Percentiles rank a stretch among this genome's conserved stretches.
phyloP scores from a whole-genome alignment of 2,113 vertebrate genomes.

The Neolamprologus fasciatus region DNA sequence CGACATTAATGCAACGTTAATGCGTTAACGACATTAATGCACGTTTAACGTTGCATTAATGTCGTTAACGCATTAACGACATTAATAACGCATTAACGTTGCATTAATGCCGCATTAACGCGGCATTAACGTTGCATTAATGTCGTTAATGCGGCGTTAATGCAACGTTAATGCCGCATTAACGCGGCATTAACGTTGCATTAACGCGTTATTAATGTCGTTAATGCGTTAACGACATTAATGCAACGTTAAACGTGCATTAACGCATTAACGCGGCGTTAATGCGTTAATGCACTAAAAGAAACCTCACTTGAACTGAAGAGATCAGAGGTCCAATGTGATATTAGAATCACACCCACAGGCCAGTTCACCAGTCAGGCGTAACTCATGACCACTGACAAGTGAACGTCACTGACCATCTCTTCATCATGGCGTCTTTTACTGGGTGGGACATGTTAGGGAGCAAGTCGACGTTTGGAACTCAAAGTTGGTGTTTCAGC shows the following conservation, averaged over 20 bases:
- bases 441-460: background rate
- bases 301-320: background rate
- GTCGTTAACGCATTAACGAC: too few species aligned
- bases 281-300: background rate
- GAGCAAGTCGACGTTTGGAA: background rate
- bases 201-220: too few species aligned
- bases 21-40: accelerated
- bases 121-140: accelerated
- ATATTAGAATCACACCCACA: background rate
- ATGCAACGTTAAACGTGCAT: too few species aligned
- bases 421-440: background rate
- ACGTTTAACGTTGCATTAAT: too few species aligned
- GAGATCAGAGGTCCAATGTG: background rate
- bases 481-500: background rate
- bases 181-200: accelerated
- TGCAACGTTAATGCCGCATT: too few species aligned
- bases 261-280: accelerated
- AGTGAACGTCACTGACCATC: background rate
- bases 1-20: accelerated
- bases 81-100: too few species aligned
- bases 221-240: too few species aligned
- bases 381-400: background rate
- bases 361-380: background rate
- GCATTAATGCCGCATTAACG: too few species aligned
- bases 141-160: too few species aligned